These are phyloP conservation scores for Shinisaurus crocodilurus DNA, from an alignment of 2,113 vertebrate species.

Conservation along the genomic window DNA sequence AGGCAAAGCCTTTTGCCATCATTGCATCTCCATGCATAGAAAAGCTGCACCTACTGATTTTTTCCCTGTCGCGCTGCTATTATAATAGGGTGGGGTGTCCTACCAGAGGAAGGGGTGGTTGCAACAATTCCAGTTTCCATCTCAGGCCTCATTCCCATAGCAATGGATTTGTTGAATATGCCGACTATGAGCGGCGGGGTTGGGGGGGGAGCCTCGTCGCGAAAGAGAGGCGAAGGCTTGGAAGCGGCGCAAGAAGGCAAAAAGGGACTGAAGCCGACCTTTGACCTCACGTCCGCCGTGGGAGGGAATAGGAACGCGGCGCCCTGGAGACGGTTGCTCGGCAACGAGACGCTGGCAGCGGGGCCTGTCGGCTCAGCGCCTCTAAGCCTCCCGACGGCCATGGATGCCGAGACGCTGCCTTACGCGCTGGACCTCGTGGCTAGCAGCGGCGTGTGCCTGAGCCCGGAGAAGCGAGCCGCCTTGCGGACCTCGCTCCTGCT, in stretches of 20 bases:
- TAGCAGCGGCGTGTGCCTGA: slow-evolving; percentile 82
- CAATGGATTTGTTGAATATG: neutral
- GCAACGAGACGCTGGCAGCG: slow-evolving; percentile 21
- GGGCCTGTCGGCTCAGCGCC: neutral
- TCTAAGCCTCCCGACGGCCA: slow-evolving; percentile 38
- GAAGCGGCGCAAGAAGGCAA: neutral
- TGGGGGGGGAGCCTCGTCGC: neutral
- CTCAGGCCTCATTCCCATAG: neutral
- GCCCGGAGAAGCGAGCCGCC: slow-evolving; percentile 80
- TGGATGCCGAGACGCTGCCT: slow-evolving; percentile 81
- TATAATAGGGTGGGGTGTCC: neutral
- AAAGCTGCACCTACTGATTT: neutral
- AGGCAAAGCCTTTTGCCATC: neutral
- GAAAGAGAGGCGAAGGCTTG: too few species aligned
- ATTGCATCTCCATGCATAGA: neutral
- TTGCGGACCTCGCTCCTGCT: slow-evolving; percentile 84
- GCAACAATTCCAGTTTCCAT: too few species aligned
- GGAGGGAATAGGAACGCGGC: neutral
- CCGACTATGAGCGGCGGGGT: neutral
- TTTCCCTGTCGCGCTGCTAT: too few species aligned
- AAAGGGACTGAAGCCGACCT: neutral
- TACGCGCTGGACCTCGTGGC: slow-evolving; percentile 82
- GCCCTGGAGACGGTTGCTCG: slow-evolving; percentile 35
- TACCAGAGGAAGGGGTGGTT: neutral
- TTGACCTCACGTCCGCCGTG: neutral